phyloP scores from a whole-genome alignment of 2,113 vertebrate species.

The Raphicerus campestris region DNA sequence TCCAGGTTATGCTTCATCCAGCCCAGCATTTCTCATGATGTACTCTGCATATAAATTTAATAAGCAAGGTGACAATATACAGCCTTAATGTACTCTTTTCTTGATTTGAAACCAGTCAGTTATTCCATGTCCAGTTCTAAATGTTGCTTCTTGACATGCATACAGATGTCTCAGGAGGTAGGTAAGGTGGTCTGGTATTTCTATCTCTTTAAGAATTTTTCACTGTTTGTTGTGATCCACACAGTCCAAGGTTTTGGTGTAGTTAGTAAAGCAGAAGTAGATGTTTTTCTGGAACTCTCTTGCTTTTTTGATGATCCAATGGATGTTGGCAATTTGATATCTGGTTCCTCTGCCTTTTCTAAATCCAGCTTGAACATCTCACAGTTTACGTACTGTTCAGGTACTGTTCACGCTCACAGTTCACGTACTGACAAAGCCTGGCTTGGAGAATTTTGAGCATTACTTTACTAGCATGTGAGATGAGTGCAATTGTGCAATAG shows the following conservation, averaged over 20 bases:
- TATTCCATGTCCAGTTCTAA: not conserved
- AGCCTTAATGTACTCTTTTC: not conserved
- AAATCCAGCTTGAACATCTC: not conserved
- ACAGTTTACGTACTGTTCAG: not conserved
- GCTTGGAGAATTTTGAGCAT: not conserved
- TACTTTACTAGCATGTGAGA: not conserved
- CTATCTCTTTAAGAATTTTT: not conserved
- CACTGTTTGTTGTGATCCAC: not conserved
- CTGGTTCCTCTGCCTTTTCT: not conserved
- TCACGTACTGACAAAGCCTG: not conserved
- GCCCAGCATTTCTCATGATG: not conserved
- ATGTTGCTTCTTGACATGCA: not conserved
- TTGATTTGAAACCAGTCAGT: not conserved
- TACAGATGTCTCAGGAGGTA: not conserved
- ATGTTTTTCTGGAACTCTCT: not conserved
- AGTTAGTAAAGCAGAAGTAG: not conserved
- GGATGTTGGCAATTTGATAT: accelerated
- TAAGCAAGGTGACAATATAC: not conserved
- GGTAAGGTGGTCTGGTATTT: not conserved
- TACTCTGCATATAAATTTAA: not conserved
- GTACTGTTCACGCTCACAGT: not conserved
- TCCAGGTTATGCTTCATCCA: not conserved
- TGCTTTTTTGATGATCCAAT: not conserved
- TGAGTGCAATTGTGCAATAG: not conserved
- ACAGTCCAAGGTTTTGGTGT: not conserved